A percentile compares a stretch with the other conserved stretches of the same genome.
These are phyloP conservation scores for Otolemur crassicaudatus DNA, from an alignment of 2,797 vertebrate genomes.

Conservation along the genomic window DNA sequence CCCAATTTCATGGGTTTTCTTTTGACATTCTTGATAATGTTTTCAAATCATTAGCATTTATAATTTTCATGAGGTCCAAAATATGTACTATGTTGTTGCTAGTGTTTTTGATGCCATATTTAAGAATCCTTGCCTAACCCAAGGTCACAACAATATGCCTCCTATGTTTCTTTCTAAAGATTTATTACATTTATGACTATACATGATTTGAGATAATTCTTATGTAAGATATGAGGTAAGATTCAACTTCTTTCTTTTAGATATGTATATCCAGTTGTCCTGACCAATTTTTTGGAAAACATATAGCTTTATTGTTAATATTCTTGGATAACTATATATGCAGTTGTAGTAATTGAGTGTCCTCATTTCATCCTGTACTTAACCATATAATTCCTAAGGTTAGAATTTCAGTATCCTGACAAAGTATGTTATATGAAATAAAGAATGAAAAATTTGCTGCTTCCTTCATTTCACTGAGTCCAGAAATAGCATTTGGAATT, in stretches of 20 bases:
- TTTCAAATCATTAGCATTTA: too few relatives aligned
- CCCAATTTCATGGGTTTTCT: too few relatives aligned
- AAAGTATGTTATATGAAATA: not conserved
- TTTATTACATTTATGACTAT: not conserved
- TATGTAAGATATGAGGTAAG: not conserved
- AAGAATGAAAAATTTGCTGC: not conserved
- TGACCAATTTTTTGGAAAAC: not conserved
- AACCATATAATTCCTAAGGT: not conserved
- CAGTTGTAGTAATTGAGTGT: not conserved
- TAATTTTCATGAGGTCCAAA: too few relatives aligned
- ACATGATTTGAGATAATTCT: not conserved
- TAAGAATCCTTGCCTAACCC: too few relatives aligned
- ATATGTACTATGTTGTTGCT: too few relatives aligned
- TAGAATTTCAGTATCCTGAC: not conserved
- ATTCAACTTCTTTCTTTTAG: not conserved
- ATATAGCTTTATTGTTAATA: not conserved
- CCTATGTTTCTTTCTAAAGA: too few relatives aligned
- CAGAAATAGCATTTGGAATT: not conserved
- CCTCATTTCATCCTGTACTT: not conserved
- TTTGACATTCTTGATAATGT: too few relatives aligned
- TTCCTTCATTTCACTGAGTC: not conserved
- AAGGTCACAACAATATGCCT: too few relatives aligned
- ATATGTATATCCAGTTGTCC: not conserved
- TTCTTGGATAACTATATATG: not conserved
- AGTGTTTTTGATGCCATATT: too few relatives aligned